A percentile compares a stretch with the other conserved stretches of the same genome.
phyloP scores from a whole-genome alignment of 2,113 vertebrate genomes.

The Neodon shergylaensis region DNA sequence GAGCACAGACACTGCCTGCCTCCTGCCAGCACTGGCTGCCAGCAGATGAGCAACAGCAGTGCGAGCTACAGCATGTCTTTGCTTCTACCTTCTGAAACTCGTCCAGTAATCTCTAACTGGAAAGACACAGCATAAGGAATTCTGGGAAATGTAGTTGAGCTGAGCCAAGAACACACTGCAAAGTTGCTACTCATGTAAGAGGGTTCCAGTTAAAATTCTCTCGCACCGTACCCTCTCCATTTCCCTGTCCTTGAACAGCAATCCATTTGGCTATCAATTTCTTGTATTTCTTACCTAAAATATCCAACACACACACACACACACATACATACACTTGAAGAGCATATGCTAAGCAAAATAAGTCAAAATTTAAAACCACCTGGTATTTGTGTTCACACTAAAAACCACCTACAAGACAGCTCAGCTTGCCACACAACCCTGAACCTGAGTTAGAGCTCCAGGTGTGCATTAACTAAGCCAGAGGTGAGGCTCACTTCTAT shows the following conservation, averaged over 20 bases:
- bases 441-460: neutral
- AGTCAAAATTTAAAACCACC: neutral
- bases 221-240: neutral
- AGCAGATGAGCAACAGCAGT: neutral
- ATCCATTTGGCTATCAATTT: neutral
- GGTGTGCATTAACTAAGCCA: neutral
- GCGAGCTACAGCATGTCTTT: neutral
- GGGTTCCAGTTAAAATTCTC: neutral
- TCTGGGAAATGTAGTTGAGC: neutral
- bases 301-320: neutral
- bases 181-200: neutral
- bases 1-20: neutral
- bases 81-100: neutral
- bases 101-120: neutral
- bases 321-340: neutral
- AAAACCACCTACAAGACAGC: neutral
- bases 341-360: neutral
- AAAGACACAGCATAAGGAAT: neutral
- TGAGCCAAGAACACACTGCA: neutral
- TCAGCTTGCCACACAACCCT: neutral
- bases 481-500: no score
- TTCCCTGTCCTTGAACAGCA: neutral
- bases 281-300: conserved; percentile 18
- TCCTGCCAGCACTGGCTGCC: neutral
- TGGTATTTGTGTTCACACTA: neutral